Evolutionary conservation across 2,113 vertebrate species (phyloP), one percentile per base, ranked within the genome.

Genomic region (Python bivittatus): DNA sequence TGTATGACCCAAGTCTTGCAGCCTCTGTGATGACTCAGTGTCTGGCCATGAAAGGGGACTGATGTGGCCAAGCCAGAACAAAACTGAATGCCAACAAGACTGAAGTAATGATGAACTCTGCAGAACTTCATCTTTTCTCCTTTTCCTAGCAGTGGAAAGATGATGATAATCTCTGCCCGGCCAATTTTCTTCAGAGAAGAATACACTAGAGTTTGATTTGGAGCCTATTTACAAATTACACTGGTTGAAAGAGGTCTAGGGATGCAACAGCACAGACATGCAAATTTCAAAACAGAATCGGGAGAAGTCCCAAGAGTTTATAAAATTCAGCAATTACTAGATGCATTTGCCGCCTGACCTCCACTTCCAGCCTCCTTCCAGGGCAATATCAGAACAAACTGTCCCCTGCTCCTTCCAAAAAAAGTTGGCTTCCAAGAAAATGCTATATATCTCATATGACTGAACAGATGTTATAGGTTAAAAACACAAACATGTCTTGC

Each of bases 41-140:
- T 92, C 91, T 92, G 91, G 88, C 88, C 88, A 92, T 42, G 91
- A 89, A 88, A 84, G 89, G 23, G 87, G 91, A 89, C 79, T 11
- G 0, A 42, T 56, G 79, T 23, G 56, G 79, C 87, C 91, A 89
- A 89, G 91, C 57, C 88, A 52, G 23, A 89, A 85, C n/a, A 12
- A 85, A 89, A 92, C 87, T 23, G 88, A 85, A 92, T 84, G 72
- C 87, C 91, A 92, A 4, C 57, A 29, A 92, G 68, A 54, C 79
- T 85, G 91, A 89, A 92, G 79, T 64, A 85, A 92, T 44, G 44
- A 92, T 89, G 88, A 53, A n/a, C 56, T 89, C 5, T 58, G 9
- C 53, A 13, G 38, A 33, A 29, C 57, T 42, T 29, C 72, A 22
- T 64, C 11, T 48, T 58, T 64, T 56, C 83, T 52, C 57, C 48